A percentile compares a stretch with the other conserved stretches of the same genome.
Evolutionary conservation across 2,113 vertebrate species (phyloP).

Genomic region (Scomber scombrus): DNA sequence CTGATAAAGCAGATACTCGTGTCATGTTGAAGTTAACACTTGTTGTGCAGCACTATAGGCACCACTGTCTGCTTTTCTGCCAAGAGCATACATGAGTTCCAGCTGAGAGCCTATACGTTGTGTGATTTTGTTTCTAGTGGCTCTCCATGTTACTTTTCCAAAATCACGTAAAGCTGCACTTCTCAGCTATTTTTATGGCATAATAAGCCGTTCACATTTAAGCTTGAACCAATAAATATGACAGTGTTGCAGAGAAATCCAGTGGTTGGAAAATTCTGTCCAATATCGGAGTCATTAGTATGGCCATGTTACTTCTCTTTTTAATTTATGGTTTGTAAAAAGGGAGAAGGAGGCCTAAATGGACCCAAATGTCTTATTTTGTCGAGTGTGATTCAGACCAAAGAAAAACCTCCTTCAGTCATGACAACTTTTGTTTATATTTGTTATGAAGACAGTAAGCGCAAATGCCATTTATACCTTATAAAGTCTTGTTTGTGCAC

Average conservation of each 20-base stretch:
- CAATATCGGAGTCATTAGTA: constrained; percentile 4
- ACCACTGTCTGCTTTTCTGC: not conserved
- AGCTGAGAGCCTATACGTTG: not conserved
- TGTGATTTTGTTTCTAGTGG: not conserved
- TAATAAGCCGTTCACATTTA: not conserved
- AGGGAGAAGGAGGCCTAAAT: not conserved
- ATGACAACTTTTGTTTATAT: not conserved
- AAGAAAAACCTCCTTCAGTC: not conserved
- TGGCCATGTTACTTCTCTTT: constrained; percentile 29
- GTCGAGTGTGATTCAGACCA: constrained; percentile 3
- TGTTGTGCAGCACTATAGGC: too few relatives aligned
- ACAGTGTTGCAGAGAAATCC: not conserved
- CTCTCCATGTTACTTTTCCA: not conserved
- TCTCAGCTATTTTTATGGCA: not conserved
- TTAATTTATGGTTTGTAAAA: constrained; percentile 26
- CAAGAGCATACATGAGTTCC: not conserved
- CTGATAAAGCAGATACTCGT: too few relatives aligned
- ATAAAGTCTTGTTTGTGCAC: not conserved
- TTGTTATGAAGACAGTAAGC: not conserved
- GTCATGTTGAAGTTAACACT: too few relatives aligned
- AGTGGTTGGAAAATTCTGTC: constrained; percentile 5
- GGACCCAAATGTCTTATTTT: not conserved
- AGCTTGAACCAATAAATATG: not conserved
- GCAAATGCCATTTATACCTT: not conserved
- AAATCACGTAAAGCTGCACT: not conserved